These are phyloP conservation scores for Psettodes erumei DNA, from an alignment of 2,113 vertebrate species.

Conservation along the genomic window DNA sequence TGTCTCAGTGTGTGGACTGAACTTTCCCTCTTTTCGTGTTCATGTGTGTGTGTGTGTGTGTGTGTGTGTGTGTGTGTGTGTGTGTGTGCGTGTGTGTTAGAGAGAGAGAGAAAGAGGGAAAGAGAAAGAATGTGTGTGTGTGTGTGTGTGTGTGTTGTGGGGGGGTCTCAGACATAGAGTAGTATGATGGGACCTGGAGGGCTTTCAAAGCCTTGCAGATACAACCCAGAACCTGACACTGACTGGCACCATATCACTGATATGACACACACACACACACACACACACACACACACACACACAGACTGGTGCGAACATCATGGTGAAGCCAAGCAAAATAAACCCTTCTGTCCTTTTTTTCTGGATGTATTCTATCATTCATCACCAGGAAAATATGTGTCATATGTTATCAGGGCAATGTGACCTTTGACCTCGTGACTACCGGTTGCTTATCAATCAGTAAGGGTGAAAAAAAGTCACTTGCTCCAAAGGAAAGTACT, in stretches of 20 bases:
- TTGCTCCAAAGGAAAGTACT: too few relatives aligned
- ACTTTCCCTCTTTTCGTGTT: slow-evolving; percentile 27
- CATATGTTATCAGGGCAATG: not conserved
- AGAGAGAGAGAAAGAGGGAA: too few relatives aligned
- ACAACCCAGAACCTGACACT: slow-evolving; percentile 29
- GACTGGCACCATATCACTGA: slow-evolving; percentile 30
- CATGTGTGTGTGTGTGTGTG: slow-evolving; percentile 22
- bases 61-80: slow-evolving; percentile 2
- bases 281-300: slow-evolving; percentile 32
- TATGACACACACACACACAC: slow-evolving; percentile 35
- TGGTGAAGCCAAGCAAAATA: not conserved
- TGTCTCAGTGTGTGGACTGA: slow-evolving; percentile 37
- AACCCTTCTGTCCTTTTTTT: not conserved
- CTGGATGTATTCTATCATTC: not conserved
- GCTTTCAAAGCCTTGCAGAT: slow-evolving; percentile 41
- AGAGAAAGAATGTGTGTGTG: not conserved
- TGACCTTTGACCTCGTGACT: slow-evolving; percentile 2
- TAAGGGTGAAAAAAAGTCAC: too few relatives aligned
- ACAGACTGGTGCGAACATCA: not conserved
- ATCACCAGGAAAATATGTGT: not conserved
- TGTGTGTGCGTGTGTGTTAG: too few relatives aligned
- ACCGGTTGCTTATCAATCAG: not conserved
- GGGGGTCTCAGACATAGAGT: not conserved
- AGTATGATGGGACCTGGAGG: slow-evolving; percentile 30
- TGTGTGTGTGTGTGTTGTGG: slow-evolving; percentile 32